Conservation (phyloP, 2,797 vertebrate species). For the Myotis findleyi region DNA sequence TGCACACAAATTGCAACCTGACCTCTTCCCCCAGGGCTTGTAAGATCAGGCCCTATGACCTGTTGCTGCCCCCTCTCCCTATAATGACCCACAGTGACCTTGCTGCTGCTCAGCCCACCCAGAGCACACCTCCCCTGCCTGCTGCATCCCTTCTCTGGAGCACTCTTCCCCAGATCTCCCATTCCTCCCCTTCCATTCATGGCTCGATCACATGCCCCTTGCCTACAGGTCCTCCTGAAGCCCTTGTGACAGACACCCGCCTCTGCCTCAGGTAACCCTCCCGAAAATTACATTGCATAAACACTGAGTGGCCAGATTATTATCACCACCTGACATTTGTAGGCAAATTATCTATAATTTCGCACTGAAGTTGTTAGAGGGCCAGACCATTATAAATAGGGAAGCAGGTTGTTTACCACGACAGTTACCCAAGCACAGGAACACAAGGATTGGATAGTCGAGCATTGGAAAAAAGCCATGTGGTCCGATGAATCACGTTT, state of each 20-base stretch:
- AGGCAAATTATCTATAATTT: too few relatives aligned
- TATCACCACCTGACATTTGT: too few relatives aligned
- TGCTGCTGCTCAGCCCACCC: not conserved
- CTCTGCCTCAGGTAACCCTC: not conserved
- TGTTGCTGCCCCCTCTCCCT: not conserved
- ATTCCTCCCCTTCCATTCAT: too few relatives aligned
- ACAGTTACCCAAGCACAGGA: too few relatives aligned
- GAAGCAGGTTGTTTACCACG: too few relatives aligned
- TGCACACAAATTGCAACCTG: not conserved
- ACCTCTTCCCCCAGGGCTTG: not conserved
- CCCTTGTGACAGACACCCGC: fast-evolving
- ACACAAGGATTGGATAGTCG: too few relatives aligned
- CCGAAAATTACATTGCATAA: not conserved
- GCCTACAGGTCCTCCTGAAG: not conserved
- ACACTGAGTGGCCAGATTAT: too few relatives aligned
- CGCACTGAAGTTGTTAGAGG: too few relatives aligned
- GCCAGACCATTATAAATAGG: too few relatives aligned
- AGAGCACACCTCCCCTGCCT: fast-evolving
- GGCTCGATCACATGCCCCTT: not conserved
- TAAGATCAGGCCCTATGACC: not conserved
- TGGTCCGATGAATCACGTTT: too few relatives aligned
- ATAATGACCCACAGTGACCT: not conserved
- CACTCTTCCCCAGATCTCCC: not conserved
- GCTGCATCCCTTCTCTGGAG: not conserved
- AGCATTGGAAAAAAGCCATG: too few relatives aligned